phyloP scores from a whole-genome alignment of 2,888 invertebrate species.

The Watsonalla cultraria region DNA sequence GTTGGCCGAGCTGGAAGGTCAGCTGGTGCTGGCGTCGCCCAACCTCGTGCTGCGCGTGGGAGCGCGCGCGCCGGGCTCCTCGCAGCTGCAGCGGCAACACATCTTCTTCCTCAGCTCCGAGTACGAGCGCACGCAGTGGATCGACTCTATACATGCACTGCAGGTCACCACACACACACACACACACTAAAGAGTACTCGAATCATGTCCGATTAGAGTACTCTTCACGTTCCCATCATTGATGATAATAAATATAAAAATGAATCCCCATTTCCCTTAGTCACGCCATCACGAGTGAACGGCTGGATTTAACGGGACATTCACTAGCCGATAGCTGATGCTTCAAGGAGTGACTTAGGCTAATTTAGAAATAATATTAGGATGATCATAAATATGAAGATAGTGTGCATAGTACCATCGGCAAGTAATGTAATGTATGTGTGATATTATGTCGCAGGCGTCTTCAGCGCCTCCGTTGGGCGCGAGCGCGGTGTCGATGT shows the following conservation, averaged over 20 bases:
- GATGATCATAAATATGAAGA: no score
- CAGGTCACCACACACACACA: conserved; percentile 68
- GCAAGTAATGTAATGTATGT: no score
- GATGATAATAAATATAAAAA: no score
- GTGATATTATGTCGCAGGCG: conserved; percentile 42
- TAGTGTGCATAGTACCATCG: no score
- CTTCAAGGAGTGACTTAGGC: no score
- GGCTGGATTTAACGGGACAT: no score
- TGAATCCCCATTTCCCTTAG: no score
- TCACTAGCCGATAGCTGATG: no score
- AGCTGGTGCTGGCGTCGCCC: conserved; percentile 93
- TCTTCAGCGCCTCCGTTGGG: conserved; percentile 80
- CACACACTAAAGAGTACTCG: background rate
- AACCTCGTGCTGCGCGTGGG: conserved; percentile 91
- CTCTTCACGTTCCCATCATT: no score
- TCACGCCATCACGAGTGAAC: no score
- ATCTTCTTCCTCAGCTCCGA: conserved; percentile 96
- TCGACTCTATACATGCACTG: conserved; percentile 92
- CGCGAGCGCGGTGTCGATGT: conserved; percentile 81
- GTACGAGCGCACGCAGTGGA: conserved; percentile 96
- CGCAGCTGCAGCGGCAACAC: conserved; percentile 81
- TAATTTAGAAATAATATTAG: no score
- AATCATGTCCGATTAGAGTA: no score
- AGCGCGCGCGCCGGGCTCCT: conserved; percentile 78
- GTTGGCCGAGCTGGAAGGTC: conserved; percentile 92